Evolutionary conservation across 1,140 invertebrate genomes (phyloP).

Genomic region (Heliconius nattereri): DNA sequence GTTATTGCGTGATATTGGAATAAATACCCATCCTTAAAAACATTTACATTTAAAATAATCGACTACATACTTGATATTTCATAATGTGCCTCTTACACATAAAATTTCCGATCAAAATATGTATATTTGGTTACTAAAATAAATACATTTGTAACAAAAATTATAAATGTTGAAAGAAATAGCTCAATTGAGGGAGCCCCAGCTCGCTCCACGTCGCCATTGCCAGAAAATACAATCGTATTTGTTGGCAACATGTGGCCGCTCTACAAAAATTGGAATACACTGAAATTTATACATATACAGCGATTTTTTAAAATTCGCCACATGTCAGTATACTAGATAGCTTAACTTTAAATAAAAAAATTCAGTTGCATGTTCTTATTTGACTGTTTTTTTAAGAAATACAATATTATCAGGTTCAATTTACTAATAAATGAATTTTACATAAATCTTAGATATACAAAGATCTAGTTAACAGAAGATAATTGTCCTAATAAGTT

Average conservation of each 20-base stretch:
- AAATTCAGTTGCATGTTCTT: neutral
- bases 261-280: conserved; percentile 44
- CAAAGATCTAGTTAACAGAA: no score
- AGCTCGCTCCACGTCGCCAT: conserved; percentile 30
- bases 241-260: conserved; percentile 47
- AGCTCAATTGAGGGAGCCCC: conserved; percentile 33
- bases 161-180: conserved; percentile 26
- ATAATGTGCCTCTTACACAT: no score
- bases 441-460: no score
- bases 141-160: conserved; percentile 1
- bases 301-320: conserved; percentile 26
- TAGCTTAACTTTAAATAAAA: neutral
- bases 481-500: no score
- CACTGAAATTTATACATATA: conserved; percentile 47
- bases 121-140: neutral
- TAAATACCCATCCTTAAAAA: no score
- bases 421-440: no score
- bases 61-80: no score
- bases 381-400: neutral
- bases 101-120: no score
- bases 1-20: no score
- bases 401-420: neutral
- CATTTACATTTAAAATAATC: no score
- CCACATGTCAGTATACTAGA: neutral
- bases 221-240: conserved; percentile 45